Base-by-base conservation (phyloP, 2,797 vertebrate genomes). In the Uromys caudimaculatus region DNA sequence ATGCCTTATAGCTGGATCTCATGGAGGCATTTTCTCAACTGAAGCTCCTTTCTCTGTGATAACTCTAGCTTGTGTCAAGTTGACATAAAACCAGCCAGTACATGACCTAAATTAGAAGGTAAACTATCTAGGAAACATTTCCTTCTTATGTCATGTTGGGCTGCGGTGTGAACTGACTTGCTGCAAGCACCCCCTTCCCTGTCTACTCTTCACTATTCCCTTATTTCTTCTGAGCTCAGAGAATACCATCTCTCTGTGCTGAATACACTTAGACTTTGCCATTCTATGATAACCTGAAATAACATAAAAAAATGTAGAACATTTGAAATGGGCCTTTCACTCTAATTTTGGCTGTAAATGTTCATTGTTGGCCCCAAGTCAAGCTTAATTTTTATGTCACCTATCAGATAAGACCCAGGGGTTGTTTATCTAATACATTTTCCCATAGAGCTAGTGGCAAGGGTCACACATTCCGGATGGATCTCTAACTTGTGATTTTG, bases 401-500 rank as follows among this genome's bases (percentile, higher is more conserved):
- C 35, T 89, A 0, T 69, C 69, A 94, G 64, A 73, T 32, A 69
- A 93, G 87, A 90, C 60, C 23, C 35, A 6, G 47, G 56, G 60
- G 41, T 44, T 73, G 67, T 64, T 87, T 91, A 79, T n/a, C 29
- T 93, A 95, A 89, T 86, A 38, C 32, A 54, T 96, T 94, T 90
- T 23, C 35, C 44, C 38, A 29, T 76, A 32, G 87, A 93, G 32
- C 27, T 78, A 38, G 44, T 64, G n/a, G 41, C 82, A 89, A 92
- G 54, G 50, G 38, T 86, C 77, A 58, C 1, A 14, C 14, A 88
- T 54, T 89, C 38, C 69, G n/a, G 29, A 52, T 71, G 24, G 35
- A 77, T 50, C 71, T 94, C 67, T 91, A 58, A 91, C 90, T 82
- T 97, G 54, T 92, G 60, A 76, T 86, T 86, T 93, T 82, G 29